Percentiles rank a stretch among this genome's conserved stretches.
These are phyloP conservation scores for Astreopora myriophthalma DNA, from an alignment of 64 coral and sea anemone genomes.

Conservation along the genomic window DNA sequence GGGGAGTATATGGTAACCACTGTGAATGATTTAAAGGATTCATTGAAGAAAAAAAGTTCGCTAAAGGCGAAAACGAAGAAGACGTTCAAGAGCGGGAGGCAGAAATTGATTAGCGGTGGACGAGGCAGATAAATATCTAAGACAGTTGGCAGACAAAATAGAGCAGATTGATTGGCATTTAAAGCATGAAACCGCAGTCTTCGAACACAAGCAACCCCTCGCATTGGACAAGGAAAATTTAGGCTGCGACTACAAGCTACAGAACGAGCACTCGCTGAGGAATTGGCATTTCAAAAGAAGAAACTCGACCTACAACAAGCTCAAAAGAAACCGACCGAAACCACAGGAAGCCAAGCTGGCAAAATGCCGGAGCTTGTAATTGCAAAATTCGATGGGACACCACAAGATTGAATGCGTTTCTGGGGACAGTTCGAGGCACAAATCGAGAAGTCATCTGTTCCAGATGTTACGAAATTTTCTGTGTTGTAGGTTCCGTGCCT, in stretches of 20 bases:
- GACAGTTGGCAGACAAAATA: too few species aligned
- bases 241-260: background rate
- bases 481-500: too few species aligned
- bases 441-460: too few species aligned
- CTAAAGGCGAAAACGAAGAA: background rate
- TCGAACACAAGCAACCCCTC: background rate
- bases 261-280: background rate
- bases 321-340: background rate
- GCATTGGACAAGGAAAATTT: background rate
- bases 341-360: background rate
- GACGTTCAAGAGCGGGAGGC: too few species aligned
- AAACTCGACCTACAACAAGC: slow-evolving; percentile 5
- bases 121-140: too few species aligned
- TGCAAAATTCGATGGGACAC: background rate
- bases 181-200: too few species aligned
- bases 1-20: background rate
- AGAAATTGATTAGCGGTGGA: too few species aligned
- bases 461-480: too few species aligned
- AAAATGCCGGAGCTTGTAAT: background rate
- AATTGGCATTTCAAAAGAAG: background rate
- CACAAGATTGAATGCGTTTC: slow-evolving; percentile 56
- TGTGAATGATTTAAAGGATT: background rate
- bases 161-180: too few species aligned
- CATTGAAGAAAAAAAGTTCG: background rate
- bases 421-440: slow-evolving; percentile 13